phyloP scores from a whole-genome alignment of 1,140 invertebrate genomes.

The Diorhabda elongata region DNA sequence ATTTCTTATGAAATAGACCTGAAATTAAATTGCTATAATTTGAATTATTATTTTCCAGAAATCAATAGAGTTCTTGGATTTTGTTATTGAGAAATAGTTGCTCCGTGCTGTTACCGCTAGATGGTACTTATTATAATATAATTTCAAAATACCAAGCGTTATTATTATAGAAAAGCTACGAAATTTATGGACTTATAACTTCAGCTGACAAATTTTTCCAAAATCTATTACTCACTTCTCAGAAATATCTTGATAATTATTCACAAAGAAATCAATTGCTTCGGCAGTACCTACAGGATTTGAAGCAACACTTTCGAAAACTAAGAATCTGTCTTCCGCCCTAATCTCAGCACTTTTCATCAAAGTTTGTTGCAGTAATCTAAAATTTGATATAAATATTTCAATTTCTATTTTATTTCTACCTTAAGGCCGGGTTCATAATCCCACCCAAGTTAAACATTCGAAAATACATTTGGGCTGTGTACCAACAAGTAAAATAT shows the following conservation, averaged over 20 bases:
- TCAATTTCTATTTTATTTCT: neutral
- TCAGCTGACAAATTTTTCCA: neutral
- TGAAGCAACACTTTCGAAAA: slow-evolving; percentile 46
- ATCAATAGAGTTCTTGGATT: neutral
- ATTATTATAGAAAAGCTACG: slow-evolving; percentile 27
- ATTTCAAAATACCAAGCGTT: slow-evolving; percentile 22
- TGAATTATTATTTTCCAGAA: too few species aligned
- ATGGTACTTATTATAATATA: slow-evolving; percentile 26
- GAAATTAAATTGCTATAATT: too few species aligned
- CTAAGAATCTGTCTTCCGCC: slow-evolving; percentile 47
- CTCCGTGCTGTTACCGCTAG: slow-evolving; percentile 13
- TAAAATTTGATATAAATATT: slow-evolving; percentile 27
- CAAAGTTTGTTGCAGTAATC: slow-evolving; percentile 40
- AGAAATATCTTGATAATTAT: slow-evolving; percentile 20
- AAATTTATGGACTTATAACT: neutral
- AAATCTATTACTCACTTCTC: slow-evolving; percentile 13
- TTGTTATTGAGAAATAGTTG: slow-evolving; percentile 1
- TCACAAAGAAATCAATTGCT: slow-evolving; percentile 49
- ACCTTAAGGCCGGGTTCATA: neutral
- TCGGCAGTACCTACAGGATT: slow-evolving; percentile 47
- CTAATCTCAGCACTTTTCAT: slow-evolving; percentile 44
- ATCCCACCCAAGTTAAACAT: neutral
- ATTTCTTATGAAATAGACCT: too few species aligned
- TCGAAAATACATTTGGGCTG: neutral
- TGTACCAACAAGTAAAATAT: too few species aligned